phyloP scores from a whole-genome alignment of 1,140 invertebrate species.

The Myzus persicae region DNA sequence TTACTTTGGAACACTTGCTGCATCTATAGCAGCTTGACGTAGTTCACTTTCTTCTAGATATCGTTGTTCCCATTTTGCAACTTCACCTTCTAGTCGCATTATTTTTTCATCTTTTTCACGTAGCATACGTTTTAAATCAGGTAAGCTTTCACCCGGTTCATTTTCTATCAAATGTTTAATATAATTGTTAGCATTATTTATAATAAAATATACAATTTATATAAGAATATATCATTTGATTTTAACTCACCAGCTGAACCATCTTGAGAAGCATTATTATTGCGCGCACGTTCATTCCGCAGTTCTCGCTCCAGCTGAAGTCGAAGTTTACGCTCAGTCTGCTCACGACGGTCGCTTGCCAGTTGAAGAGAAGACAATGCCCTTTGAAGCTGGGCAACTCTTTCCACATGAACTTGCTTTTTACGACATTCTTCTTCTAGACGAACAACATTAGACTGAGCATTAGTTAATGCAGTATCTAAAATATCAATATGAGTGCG shows the following conservation, averaged over 20 bases:
- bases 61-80: constrained; percentile 86
- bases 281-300: constrained; percentile 70
- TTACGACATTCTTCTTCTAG: constrained; percentile 89
- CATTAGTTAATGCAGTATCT: constrained; percentile 89
- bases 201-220: neutral
- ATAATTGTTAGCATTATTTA: neutral
- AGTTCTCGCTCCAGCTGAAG: constrained; percentile 83
- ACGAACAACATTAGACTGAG: constrained; percentile 85
- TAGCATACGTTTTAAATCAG: constrained; percentile 73
- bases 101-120: constrained; percentile 82
- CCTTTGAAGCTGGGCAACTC: constrained; percentile 82
- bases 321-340: constrained; percentile 81
- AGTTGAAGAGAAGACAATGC: constrained; percentile 84
- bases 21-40: constrained; percentile 83
- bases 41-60: constrained; percentile 86
- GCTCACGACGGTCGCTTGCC: constrained; percentile 83
- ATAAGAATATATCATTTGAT: neutral
- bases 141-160: constrained; percentile 68
- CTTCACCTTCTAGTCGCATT: constrained; percentile 82
- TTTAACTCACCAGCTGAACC: constrained; percentile 58
- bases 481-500: constrained; percentile 91
- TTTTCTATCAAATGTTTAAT: constrained; percentile 29
- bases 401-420: constrained; percentile 85
- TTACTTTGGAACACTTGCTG: constrained; percentile 84
- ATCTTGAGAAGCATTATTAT: constrained; percentile 61